Evolutionary conservation across 2,797 vertebrate species (phyloP), one percentile per base, ranked within the genome.

Genomic region (Micromesistius poutassou): DNA sequence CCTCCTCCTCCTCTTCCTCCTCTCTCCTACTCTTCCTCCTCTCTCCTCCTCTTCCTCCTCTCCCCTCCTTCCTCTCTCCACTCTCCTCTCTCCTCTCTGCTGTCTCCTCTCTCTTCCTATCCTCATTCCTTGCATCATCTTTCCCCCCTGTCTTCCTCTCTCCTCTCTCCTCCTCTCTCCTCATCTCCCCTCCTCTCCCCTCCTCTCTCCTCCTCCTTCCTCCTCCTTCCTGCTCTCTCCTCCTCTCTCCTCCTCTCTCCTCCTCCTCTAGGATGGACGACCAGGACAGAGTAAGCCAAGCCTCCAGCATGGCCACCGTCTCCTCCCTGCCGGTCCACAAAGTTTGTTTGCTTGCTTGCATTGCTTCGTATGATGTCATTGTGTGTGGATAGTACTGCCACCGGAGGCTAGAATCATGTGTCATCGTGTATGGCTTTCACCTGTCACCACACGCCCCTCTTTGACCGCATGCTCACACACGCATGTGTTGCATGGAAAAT

Each of bases 271-370:
- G 94, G 86, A 97, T 97, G 96, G 93, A 94, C 28, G 96, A 96
- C 76, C 94, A 94, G 78, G 94, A 94, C 81, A 88, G 95, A 83
- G 90, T 96, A 8, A 95, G 94, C 79, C 94, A 95, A 87, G 90
- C 96, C 4, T 97, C 96, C 88, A 97, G 96, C 3, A 86, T 94
- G 72, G 94, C 91, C 66, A 97, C 96, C 3, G 92, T 95, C 42
- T 96, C 96, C 0, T 95, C 95, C 0, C 88, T 96, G 77, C 91
- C 91, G 38, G 86, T 93, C 78, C 87, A 78, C 74, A 83, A 92
- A 94, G 96, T 96, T 62, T 82, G 88, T 81, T 5, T 85, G 42
- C 4, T 40, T 30, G 9, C 33, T 76, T 74, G 0, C n/a, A 16
- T 70, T 42, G 76, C 71, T 77, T 72, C 16, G 33, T 13, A 46